Conservation (phyloP, 35 echinoderm and acorn worm genomes). For the Apostichopus californicus region DNA sequence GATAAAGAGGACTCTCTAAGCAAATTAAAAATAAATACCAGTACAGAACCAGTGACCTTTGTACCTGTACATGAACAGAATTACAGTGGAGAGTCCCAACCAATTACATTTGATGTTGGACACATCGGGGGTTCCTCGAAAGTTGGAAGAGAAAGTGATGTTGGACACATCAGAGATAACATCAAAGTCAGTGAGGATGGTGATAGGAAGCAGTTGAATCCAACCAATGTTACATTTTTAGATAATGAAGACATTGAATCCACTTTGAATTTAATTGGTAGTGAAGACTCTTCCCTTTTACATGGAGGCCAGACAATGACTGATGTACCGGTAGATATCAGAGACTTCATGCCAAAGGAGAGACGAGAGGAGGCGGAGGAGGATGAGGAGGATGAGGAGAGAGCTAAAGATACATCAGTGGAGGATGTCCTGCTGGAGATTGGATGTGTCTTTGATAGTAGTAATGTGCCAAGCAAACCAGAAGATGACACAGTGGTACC, state of each 20-base stretch:
- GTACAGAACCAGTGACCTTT: no score
- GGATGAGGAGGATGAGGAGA: slow-evolving; percentile 61
- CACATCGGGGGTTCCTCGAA: neutral
- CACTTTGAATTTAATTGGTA: slow-evolving; percentile 56
- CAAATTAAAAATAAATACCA: no score
- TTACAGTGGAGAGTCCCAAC: no score
- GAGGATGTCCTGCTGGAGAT: slow-evolving; percentile 94
- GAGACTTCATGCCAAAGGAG: slow-evolving; percentile 78
- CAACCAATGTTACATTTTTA: slow-evolving; percentile 7
- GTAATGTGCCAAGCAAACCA: slow-evolving; percentile 32
- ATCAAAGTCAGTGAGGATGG: neutral
- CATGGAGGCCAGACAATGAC: slow-evolving; percentile 1
- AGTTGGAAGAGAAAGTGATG: neutral
- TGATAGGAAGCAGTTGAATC: neutral
- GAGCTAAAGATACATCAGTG: slow-evolving; percentile 60
- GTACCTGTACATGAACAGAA: no score
- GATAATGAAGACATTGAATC: slow-evolving; percentile 71
- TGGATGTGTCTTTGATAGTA: slow-evolving; percentile 51
- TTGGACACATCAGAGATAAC: neutral
- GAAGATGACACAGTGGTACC: no score
- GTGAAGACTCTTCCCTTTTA: neutral
- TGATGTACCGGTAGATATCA: slow-evolving; percentile 45
- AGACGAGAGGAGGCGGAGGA: slow-evolving; percentile 30
- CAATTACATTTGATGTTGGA: no score
- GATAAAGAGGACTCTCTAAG: no score